phyloP scores from a whole-genome alignment of 2,113 vertebrate genomes.

The Pelobates fuscus region DNA sequence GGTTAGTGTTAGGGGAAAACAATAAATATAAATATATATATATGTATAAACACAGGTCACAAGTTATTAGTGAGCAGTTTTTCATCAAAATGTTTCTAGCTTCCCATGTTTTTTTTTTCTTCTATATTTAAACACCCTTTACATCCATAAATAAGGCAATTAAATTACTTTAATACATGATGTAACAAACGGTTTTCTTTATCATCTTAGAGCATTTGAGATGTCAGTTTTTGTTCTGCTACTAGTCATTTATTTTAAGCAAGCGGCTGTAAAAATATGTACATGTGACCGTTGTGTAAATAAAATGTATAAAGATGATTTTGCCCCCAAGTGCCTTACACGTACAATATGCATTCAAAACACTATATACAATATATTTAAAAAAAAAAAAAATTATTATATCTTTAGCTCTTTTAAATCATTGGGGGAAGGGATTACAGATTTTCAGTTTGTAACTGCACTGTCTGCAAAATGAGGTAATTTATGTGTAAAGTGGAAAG shows the following conservation, averaged over 20 bases:
- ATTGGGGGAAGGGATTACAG: constrained; percentile 60
- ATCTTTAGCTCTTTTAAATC: constrained; percentile 55
- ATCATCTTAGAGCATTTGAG: constrained; percentile 16
- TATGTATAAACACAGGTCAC: constrained; percentile 28
- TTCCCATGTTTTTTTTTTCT: constrained; percentile 7
- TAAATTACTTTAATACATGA: constrained; percentile 55
- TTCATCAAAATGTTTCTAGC: constrained; percentile 20
- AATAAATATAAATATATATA: constrained; percentile 43
- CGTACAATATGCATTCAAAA: constrained; percentile 56
- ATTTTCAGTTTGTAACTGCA: constrained; percentile 62
- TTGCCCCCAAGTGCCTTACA: constrained; percentile 55
- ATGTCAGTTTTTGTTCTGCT: neutral
- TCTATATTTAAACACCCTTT: constrained; percentile 31
- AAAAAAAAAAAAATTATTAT: constrained; percentile 50
- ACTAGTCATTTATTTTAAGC: constrained; percentile 15
- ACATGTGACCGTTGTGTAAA: constrained; percentile 45
- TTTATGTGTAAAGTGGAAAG: constrained; percentile 57
- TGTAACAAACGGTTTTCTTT: constrained; percentile 40
- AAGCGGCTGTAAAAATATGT: constrained; percentile 42
- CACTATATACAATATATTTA: constrained; percentile 66
- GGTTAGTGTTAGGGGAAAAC: constrained; percentile 45
- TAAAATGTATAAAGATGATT: constrained; percentile 32
- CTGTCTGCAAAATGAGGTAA: constrained; percentile 70
- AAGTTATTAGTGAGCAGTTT: constrained; percentile 29
- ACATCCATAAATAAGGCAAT: constrained; percentile 59